A percentile compares a stretch with the other conserved stretches of the same genome.
These are phyloP conservation scores for Argyra leucocephala DNA, from an alignment of 2,888 invertebrate species.

Conservation along the genomic window DNA sequence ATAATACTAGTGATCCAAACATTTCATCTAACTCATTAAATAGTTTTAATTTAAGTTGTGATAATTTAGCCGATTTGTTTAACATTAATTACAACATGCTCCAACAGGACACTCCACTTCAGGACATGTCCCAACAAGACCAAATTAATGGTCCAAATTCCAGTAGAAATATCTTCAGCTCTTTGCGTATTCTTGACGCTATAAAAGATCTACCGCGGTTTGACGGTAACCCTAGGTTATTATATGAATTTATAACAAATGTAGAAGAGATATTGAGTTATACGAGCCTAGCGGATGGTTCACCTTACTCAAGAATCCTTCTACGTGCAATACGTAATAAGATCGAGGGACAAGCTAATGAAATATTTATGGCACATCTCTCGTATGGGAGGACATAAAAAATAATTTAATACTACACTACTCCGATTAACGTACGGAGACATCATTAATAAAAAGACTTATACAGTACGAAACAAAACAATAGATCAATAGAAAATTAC, in stretches of 20 bases:
- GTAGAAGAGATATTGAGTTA: constrained; percentile 20
- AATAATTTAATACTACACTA: constrained; percentile 19
- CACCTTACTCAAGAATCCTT: not conserved
- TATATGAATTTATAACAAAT: constrained; percentile 21
- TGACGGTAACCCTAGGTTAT: not conserved
- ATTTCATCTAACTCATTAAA: too few relatives aligned
- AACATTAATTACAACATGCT: too few relatives aligned
- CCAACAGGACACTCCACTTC: too few relatives aligned
- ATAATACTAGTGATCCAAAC: too few relatives aligned
- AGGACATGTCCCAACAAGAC: too few relatives aligned
- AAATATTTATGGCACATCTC: constrained; percentile 17
- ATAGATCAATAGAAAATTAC: not conserved
- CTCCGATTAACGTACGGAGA: constrained; percentile 20
- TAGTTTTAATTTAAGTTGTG: too few relatives aligned
- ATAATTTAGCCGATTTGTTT: too few relatives aligned
- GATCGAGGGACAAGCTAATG: constrained; percentile 18
- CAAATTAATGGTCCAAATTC: too few relatives aligned
- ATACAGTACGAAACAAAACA: not conserved
- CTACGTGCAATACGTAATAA: constrained; percentile 13
- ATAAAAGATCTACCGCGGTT: constrained; percentile 14
- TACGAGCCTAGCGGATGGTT: constrained; percentile 16
- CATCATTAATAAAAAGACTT: constrained; percentile 13
- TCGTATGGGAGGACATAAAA: constrained; percentile 20
- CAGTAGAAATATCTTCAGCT: too few relatives aligned
- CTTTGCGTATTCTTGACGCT: too few relatives aligned